Percentiles rank a stretch among this genome's conserved stretches.
phyloP scores from a whole-genome alignment of 2,888 invertebrate species.

The Cephus runcator region DNA sequence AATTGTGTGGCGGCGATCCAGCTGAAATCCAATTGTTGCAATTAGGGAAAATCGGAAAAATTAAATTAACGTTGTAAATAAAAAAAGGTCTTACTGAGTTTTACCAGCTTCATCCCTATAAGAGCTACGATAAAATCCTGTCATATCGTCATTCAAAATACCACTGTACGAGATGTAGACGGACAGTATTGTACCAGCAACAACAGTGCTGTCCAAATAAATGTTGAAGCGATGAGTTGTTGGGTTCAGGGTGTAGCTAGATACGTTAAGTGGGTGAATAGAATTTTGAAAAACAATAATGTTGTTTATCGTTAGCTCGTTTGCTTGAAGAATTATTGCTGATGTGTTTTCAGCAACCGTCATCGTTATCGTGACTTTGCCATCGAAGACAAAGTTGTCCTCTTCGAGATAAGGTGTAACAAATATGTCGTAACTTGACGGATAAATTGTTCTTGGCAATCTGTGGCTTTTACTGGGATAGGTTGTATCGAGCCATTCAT shows the following conservation, averaged over 20 bases:
- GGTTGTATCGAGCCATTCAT: conserved; percentile 39
- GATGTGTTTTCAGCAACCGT: conserved; percentile 25
- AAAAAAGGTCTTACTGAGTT: conserved; percentile 66
- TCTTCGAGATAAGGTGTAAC: conserved; percentile 67
- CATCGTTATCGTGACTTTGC: conserved; percentile 42
- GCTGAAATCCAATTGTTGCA: conserved; percentile 54
- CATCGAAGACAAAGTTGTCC: conserved; percentile 48
- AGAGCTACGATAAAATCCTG: conserved; percentile 73
- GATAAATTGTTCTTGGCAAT: conserved; percentile 73
- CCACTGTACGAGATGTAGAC: conserved; percentile 70
- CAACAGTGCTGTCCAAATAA: conserved; percentile 59
- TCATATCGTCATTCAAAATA: conserved; percentile 68
- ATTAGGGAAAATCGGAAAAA: background rate
- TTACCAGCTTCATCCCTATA: conserved; percentile 67
- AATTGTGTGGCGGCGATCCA: conserved; percentile 78
- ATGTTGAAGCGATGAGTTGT: conserved; percentile 66
- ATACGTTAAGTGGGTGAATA: conserved; percentile 46
- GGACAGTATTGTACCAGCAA: conserved; percentile 61
- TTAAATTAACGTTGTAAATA: background rate
- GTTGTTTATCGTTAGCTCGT: conserved; percentile 19
- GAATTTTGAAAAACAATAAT: conserved; percentile 7
- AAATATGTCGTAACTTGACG: conserved; percentile 68
- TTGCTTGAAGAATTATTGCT: conserved; percentile 42
- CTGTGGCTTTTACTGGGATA: conserved; percentile 65
- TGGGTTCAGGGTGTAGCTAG: background rate